These are phyloP conservation scores for Eupleurogrammus muticus DNA, from an alignment of 2,797 vertebrate species.

Conservation along the genomic window DNA sequence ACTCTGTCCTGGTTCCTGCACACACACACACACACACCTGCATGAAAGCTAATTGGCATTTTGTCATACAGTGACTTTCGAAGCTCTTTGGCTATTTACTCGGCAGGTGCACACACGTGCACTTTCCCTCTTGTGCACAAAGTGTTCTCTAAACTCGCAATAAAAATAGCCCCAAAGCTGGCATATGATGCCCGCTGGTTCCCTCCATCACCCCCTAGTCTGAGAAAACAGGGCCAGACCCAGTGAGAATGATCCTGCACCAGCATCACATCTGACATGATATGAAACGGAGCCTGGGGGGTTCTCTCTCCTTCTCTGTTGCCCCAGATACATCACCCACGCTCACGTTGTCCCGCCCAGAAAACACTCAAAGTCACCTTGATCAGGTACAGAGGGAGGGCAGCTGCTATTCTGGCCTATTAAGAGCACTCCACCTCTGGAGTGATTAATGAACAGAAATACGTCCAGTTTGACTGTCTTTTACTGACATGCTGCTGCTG, in stretches of 20 bases:
- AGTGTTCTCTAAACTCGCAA: background rate
- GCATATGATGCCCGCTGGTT: background rate
- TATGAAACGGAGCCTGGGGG: conserved; percentile 32
- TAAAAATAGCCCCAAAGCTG: conserved; percentile 31
- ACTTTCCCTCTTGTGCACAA: background rate
- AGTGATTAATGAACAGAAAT: conserved; percentile 33
- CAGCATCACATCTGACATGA: conserved; percentile 11
- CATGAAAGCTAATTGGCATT: background rate
- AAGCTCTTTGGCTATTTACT: background rate
- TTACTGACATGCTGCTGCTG: background rate
- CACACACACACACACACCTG: background rate
- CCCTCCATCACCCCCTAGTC: background rate
- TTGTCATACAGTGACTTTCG: background rate
- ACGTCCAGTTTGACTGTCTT: background rate
- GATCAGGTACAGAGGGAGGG: conserved; percentile 39
- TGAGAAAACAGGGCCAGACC: conserved; percentile 23
- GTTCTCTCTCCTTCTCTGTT: conserved; percentile 34
- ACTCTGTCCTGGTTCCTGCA: background rate
- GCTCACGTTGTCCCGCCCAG: conserved; percentile 22
- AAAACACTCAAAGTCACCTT: conserved; percentile 70
- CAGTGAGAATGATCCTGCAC: conserved; percentile 9
- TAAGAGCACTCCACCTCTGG: conserved; percentile 19
- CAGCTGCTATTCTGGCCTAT: conserved; percentile 54
- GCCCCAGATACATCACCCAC: conserved; percentile 67
- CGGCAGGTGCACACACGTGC: background rate